These are phyloP conservation scores for Mesembrinibis cayennensis DNA, from an alignment of 2,113 vertebrate genomes.

Conservation along the genomic window DNA sequence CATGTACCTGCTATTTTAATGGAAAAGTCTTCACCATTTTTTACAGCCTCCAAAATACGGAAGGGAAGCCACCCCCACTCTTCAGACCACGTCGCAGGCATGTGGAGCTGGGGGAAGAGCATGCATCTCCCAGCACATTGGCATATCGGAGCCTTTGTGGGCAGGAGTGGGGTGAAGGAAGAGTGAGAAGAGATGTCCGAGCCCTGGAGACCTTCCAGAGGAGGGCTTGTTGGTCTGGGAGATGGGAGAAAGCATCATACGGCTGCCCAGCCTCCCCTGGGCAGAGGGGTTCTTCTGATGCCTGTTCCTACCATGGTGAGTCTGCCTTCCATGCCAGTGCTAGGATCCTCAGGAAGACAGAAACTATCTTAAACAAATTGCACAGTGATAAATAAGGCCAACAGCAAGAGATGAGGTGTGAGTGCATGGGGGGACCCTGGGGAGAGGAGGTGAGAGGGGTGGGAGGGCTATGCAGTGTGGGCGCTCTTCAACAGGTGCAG, in stretches of 20 bases:
- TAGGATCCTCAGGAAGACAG: neutral
- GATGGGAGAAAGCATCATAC: neutral
- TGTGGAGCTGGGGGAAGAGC: neutral
- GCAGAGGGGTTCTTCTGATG: neutral
- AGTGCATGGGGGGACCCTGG: neutral
- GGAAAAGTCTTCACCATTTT: neutral
- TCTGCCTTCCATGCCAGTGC: neutral
- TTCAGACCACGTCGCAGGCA: neutral
- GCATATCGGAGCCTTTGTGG: neutral
- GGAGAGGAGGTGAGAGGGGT: neutral
- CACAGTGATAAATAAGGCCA: neutral
- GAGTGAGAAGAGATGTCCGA: neutral
- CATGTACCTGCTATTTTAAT: neutral
- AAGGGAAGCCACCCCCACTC: neutral
- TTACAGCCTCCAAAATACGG: neutral
- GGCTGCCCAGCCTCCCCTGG: neutral
- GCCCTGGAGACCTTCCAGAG: neutral
- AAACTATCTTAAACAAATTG: neutral
- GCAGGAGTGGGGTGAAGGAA: neutral
- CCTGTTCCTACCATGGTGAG: neutral
- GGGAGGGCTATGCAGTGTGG: fast-evolving
- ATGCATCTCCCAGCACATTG: fast-evolving
- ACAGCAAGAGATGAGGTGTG: neutral
- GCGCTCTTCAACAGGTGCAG: no score
- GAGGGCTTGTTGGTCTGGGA: neutral